Base-by-base conservation (phyloP, 1,140 invertebrate species). In the Heliothis virescens region DNA sequence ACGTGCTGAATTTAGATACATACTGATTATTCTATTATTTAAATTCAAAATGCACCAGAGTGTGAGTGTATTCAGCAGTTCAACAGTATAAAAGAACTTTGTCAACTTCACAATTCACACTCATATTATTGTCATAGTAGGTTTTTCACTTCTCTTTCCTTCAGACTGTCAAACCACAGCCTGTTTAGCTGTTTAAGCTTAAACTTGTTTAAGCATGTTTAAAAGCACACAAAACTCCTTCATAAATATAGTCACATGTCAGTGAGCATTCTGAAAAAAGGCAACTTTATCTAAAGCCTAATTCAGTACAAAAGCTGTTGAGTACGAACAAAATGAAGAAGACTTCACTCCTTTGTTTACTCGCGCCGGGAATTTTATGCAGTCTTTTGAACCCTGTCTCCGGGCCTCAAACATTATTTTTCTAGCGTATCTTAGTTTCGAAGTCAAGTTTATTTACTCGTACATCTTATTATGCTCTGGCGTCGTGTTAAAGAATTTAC, bases 381-480 rank as follows among this genome's bases (percentile, higher is more conserved):
- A 83, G 75, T 81, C 80, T 82, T 85, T 83, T 86, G 79, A 85
- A 86, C 83, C 67, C 55, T 78, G 52, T 59, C 69, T 77, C 73
- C 55, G 16, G 67, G 73, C 50, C 48, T 71, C 59, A 52, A 79
- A 83, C 79, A 81, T 82, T 81, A 80, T 85, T 80, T 55, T 85
- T 80, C 55, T 53, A 79, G 75, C 81, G 63, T 81, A 59, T 82
- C 65, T 5, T 52, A 47, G 73, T 76, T 29, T 63, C n/a, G n/a
- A 10, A 48, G 41, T 16, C 15, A 55, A 26, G 53, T 72, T 57
- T 72, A 72, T 72, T 72, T 72, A 48, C 47, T 57, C 26, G 26
- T 41, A 57, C 69, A 72, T 57, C 69, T 72, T 72, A 72, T 57
- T 57, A 57, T 57, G 29, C 52, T 5, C 7, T 9, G 29, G 10